Percentiles rank a stretch among this genome's conserved stretches.
These are phyloP conservation scores for Sebastes melanostomus DNA, from an alignment of 2,797 vertebrate genomes.

Conservation along the genomic window DNA sequence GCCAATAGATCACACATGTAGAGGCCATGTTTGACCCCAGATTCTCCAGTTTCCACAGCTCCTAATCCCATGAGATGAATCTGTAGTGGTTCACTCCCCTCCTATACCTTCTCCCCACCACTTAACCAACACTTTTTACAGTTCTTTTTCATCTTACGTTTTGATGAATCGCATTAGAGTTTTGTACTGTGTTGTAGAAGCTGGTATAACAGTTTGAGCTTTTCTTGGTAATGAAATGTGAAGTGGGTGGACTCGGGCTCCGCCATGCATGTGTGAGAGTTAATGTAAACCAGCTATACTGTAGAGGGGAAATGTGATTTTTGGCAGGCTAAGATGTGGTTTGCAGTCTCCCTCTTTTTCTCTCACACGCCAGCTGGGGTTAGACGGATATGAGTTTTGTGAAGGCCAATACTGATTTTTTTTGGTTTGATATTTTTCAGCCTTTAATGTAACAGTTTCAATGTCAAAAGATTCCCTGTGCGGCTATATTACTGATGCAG, in stretches of 20 bases:
- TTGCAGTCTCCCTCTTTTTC: conserved; percentile 64
- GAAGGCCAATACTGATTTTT: conserved; percentile 52
- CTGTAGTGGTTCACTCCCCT: conserved; percentile 14
- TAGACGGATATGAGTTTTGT: conserved; percentile 57
- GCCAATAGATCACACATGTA: conserved; percentile 60
- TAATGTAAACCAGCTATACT: conserved; percentile 78
- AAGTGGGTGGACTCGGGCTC: conserved; percentile 67
- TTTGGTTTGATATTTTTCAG: conserved; percentile 37
- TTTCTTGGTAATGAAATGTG: conserved; percentile 75
- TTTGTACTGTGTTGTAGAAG: conserved; percentile 34
- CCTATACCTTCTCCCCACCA: conserved; percentile 12
- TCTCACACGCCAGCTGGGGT: conserved; percentile 63
- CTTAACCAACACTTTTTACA: conserved; percentile 40
- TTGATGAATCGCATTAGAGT: conserved; percentile 53
- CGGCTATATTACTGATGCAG: conserved; percentile 1
- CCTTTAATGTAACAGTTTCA: conserved; percentile 26
- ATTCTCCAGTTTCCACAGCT: conserved; percentile 59
- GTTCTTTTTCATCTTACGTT: conserved; percentile 52
- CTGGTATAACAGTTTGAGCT: conserved; percentile 62
- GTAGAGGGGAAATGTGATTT: conserved; percentile 76
- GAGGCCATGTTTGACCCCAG: conserved; percentile 54
- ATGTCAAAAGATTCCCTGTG: conserved; percentile 13
- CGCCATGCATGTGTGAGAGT: conserved; percentile 67
- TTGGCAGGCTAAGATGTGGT: conserved; percentile 73
- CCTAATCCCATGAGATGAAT: conserved; percentile 47